A percentile compares a stretch with the other conserved stretches of the same genome.
Evolutionary conservation across 2,797 vertebrate species (phyloP).

Genomic region (Psittacula derbiana): DNA sequence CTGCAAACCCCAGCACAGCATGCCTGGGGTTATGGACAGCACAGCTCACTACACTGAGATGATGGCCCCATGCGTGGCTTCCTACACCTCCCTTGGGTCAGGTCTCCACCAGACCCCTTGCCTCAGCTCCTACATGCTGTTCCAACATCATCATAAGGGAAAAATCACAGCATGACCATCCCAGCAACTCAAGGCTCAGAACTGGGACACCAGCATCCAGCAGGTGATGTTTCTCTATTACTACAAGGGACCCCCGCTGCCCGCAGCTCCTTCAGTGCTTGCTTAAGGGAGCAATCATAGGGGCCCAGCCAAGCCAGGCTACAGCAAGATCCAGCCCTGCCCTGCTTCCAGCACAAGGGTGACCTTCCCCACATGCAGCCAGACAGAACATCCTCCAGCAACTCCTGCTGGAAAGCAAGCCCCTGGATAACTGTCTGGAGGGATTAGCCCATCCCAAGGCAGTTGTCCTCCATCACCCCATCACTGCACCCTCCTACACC

Average conservation of each 20-base stretch:
- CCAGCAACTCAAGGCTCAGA: background rate
- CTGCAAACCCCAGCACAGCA: background rate
- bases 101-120: background rate
- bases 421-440: background rate
- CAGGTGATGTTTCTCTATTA: background rate
- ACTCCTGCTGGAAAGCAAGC: background rate
- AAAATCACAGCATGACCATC: background rate
- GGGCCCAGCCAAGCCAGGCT: accelerated
- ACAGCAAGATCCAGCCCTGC: background rate
- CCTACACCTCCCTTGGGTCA: background rate
- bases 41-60: accelerated
- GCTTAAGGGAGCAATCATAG: background rate
- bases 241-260: background rate
- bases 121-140: background rate
- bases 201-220: background rate
- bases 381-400: background rate
- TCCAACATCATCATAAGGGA: background rate
- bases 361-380: background rate
- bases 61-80: background rate
- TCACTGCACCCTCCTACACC: background rate
- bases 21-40: accelerated
- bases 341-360: background rate
- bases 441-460: background rate
- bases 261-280: background rate
- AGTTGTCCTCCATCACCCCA: background rate